These are phyloP conservation scores for Perca fluviatilis DNA, from an alignment of 2,113 vertebrate species.

Conservation along the genomic window DNA sequence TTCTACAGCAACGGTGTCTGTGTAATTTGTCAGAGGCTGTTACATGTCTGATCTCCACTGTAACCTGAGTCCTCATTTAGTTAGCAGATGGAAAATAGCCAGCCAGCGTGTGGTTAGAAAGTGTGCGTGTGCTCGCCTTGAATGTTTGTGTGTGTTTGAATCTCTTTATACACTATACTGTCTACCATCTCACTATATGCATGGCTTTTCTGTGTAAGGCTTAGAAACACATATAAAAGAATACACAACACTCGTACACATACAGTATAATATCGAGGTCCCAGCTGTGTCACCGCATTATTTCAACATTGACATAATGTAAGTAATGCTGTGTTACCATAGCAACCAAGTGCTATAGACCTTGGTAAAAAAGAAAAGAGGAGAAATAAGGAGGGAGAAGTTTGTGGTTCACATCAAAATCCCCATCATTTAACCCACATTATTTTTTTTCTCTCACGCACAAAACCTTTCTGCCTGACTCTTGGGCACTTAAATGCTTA, in stretches of 20 bases:
- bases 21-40: constrained; percentile 47
- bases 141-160: not conserved
- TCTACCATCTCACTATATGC: not conserved
- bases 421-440: constrained; percentile 51
- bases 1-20: constrained; percentile 12
- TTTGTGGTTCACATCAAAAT: constrained; percentile 40
- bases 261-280: constrained; percentile 17
- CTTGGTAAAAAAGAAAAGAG: constrained; percentile 17
- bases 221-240: constrained; percentile 8
- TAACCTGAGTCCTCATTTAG: constrained; percentile 59
- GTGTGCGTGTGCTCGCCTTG: not conserved
- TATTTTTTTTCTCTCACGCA: constrained; percentile 28
- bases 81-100: constrained; percentile 63
- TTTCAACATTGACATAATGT: constrained; percentile 49
- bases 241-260: constrained; percentile 11
- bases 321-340: constrained; percentile 56
- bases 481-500: constrained; percentile 27
- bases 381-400: constrained; percentile 31
- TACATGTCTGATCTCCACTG: constrained; percentile 43
- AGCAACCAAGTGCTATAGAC: constrained; percentile 51
- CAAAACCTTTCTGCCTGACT: constrained; percentile 33
- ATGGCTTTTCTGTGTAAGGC: not conserved
- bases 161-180: not conserved
- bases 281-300: constrained; percentile 33
- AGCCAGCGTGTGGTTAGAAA: constrained; percentile 6